phyloP scores from a whole-genome alignment of 2,113 vertebrate species.

The cattle (Bos taurus) region ARS-UCD2.0 NC_082638.1:5845001-5845500 shows the following conservation, averaged over 20 bases:
- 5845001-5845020: too few species aligned
- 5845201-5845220: not conserved
- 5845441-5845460: not conserved
- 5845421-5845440: not conserved
- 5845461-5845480: not conserved
- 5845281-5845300: not conserved
- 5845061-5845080: too few species aligned
- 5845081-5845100: too few species aligned
- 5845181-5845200: not conserved
- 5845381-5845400: not conserved
- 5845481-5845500: not conserved
- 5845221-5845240: not conserved
- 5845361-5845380: not conserved
- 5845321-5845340: not conserved
- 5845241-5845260: not conserved
- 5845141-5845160: not conserved
- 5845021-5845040: too few species aligned
- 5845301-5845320: not conserved
- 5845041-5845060: too few species aligned
- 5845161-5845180: not conserved
- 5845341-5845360: not conserved
- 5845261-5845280: not conserved
- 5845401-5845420: rapidly evolving
- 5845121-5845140: not conserved
- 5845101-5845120: too few species aligned